Evolutionary conservation across 2,888 invertebrate species (phyloP), one percentile per base, ranked within the genome.

Genomic region (Erynnis tages): DNA sequence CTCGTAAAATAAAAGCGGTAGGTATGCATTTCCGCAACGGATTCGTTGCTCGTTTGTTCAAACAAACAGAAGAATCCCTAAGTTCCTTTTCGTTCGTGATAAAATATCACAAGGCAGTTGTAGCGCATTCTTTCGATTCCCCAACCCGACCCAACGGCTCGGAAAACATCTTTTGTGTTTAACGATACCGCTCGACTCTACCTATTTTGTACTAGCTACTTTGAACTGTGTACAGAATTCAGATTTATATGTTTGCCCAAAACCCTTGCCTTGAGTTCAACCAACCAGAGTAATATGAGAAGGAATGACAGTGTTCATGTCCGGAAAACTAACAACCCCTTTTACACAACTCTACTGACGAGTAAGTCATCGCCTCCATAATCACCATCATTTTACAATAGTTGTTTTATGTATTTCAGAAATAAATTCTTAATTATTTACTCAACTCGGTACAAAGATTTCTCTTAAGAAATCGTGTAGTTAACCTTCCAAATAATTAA

Each of bases 21-120:
- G 74, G 73, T 82, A 78, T 78, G 75, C 75, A 76, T 84, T 82
- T 86, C 82, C 81, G 73, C 65, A 65, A 69, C 70, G 72, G 76
- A 80, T 81, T 82, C 74, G 76, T 75, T 77, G 70, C 67, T 71
- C 70, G 78, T 79, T 82, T 77, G 76, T 79, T 77, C 78, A 78
- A 79, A 81, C 79, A 79, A 79, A 77, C 76, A 62, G 67, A 60
- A 74, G 82, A 78, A 83, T 84, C 71, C 71, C 64, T 65, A 69
- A 77, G 76, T 77, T 79, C 72, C 79, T 74, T 76, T 79, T 68
- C 67, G 72, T 73, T 66, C 71, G 71, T 71, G 76, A 81, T 83
- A 81, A 80, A 86, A 84, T 84, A 84, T 82, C 79, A 76, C 77
- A 69, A 78, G 75, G 70, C 69, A 69, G 72, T 70, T 69, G 69